Base-by-base conservation (phyloP, 2,888 invertebrate genomes). In the Clepsis dumicolana region DNA sequence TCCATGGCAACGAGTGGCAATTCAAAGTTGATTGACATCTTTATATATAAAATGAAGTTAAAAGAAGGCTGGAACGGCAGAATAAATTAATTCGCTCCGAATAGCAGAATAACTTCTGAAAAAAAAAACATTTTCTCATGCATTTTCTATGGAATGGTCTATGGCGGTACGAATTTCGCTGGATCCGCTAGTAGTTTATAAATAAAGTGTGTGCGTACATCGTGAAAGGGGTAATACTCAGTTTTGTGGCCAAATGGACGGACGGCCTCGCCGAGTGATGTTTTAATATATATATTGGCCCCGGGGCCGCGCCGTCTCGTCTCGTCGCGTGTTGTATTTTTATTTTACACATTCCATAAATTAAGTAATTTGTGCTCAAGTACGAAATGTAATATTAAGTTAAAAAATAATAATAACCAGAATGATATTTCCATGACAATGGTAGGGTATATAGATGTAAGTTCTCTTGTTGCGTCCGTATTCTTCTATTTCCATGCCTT, bases 341-440 rank as follows among this genome's bases (percentile, higher is more conserved):
- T 57, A 24, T 60, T 59, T 54, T 64, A 67, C 50, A 67, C 68
- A 68, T 68, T 68, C 68, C 68, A 68, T 64, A 59, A 32, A 21
- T 56, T 64, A 64, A 64, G 64, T 41, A 52, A 41, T 60, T 50
- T 64, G 41, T 29, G 44, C 59, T 73, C 74, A 70, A 72, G 74
- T 73, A 74, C 76, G 70, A 72, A 73, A 71, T 68, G 18, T 62
- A 48, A 72, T 65, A 53, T 29, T 65, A 57, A 62, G 70, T 44
- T 62, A 48, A 21, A 57, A 65, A 38, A 38, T 38, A n/a, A 38
- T 5, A 25, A 62, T 61, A 50, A 67, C 56, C 62, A 27, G 52
- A 35, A 65, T 8, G 38, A 52, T 61, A 62, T 48, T 18, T 59
- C 59, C 63, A 68, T 64, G 68, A 68, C 68, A 63, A 57, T 57